phyloP scores from a whole-genome alignment of 2,888 invertebrate genomes.

The Phortica magna region DNA sequence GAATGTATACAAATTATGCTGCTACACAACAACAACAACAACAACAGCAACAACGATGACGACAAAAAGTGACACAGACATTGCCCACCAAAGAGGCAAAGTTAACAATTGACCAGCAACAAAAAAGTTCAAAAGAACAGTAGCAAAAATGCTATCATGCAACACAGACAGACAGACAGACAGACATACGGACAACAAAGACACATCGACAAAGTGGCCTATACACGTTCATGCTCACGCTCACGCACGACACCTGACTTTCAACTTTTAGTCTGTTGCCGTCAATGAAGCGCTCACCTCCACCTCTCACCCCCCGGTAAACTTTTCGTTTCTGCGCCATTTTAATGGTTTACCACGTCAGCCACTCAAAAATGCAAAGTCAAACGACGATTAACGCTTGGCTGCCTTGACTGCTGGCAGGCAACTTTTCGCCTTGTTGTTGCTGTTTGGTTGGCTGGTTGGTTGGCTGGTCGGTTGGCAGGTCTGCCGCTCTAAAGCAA shows the following conservation, averaged over 20 bases:
- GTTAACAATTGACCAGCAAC: conserved; percentile 13
- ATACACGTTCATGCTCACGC: background rate
- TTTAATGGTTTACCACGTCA: conserved; percentile 24
- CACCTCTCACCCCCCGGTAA: background rate
- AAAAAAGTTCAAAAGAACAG: conserved; percentile 16
- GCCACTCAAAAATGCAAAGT: conserved; percentile 52
- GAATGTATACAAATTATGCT: conserved; percentile 41
- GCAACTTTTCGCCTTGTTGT: background rate
- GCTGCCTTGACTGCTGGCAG: conserved; percentile 52
- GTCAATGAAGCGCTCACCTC: no score
- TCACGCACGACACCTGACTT: background rate
- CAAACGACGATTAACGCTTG: conserved; percentile 73
- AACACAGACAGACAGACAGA: no score
- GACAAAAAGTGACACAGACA: conserved; percentile 56
- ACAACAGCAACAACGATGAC: conserved; percentile 4
- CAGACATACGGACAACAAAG: no score
- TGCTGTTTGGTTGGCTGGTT: background rate
- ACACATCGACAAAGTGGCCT: conserved; percentile 23
- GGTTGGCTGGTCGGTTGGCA: no score
- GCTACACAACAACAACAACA: background rate
- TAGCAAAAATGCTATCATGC: conserved; percentile 36
- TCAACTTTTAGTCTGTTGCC: no score
- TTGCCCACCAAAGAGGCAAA: conserved; percentile 10
- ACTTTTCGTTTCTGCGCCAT: background rate
- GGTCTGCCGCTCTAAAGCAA: conserved; percentile 38